These are phyloP conservation scores for Trichogramma pretiosum DNA, from an alignment of 1,140 invertebrate genomes.

Conservation along the genomic window DNA sequence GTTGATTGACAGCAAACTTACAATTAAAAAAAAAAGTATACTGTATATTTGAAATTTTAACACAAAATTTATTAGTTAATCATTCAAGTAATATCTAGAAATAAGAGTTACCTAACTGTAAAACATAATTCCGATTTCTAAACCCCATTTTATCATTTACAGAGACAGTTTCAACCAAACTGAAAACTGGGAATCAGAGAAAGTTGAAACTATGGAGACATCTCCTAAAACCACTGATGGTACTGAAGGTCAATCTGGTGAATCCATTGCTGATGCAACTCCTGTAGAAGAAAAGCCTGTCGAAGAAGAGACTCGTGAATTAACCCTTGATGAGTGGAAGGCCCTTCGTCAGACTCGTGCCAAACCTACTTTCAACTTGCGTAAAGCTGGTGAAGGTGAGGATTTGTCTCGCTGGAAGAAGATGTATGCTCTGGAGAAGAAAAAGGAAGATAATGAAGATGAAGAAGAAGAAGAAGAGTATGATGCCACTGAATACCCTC, in stretches of 20 bases:
- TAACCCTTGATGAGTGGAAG: conserved; percentile 86
- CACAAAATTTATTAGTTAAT: no score
- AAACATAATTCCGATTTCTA: no score
- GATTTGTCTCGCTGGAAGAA: conserved; percentile 88
- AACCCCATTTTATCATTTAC: conserved; percentile 6
- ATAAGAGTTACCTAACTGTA: no score
- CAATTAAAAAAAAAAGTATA: no score
- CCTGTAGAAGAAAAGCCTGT: conserved; percentile 44
- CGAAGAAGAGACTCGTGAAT: conserved; percentile 71
- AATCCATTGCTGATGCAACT: conserved; percentile 25
- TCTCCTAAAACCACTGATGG: conserved; percentile 20
- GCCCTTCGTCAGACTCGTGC: conserved; percentile 59
- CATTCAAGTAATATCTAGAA: no score
- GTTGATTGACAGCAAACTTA: no score
- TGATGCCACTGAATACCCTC: conserved; percentile 66
- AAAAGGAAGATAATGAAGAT: conserved; percentile 62
- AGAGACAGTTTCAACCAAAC: conserved; percentile 38
- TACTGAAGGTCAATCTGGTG: not conserved
- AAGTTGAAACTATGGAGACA: conserved; percentile 31
- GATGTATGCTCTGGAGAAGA: conserved; percentile 75
- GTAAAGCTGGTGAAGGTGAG: conserved; percentile 87
- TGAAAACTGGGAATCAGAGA: conserved; percentile 44
- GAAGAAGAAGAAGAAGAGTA: conserved; percentile 67
- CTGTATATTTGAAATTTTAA: no score
- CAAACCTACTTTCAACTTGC: conserved; percentile 78